Percentiles rank a stretch among this genome's conserved stretches.
These are phyloP conservation scores for Thalassarche chlororhynchos DNA, from an alignment of 2,113 vertebrate genomes.

Conservation along the genomic window DNA sequence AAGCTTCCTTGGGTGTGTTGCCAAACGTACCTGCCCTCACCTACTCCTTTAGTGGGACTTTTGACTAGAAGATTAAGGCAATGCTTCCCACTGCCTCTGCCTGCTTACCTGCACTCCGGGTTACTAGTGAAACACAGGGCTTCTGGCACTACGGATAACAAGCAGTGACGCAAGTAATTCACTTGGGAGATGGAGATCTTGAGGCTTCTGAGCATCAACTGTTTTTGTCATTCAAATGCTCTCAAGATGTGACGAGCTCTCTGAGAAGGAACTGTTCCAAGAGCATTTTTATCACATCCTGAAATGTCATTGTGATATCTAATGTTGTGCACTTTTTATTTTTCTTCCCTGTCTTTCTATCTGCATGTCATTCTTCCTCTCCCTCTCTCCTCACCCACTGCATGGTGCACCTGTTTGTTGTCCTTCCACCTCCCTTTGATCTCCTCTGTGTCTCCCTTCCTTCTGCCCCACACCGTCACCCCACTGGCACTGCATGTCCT, in stretches of 20 bases:
- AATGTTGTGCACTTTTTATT: constrained; percentile 84
- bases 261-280: constrained; percentile 59
- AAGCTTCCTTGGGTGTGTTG: constrained; percentile 32
- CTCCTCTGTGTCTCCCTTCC: not conserved
- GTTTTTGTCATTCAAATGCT: constrained; percentile 41
- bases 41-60: constrained; percentile 21
- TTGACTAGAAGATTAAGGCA: not conserved
- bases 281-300: constrained; percentile 67
- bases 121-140: constrained; percentile 26
- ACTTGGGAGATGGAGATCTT: constrained; percentile 25
- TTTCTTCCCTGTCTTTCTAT: constrained; percentile 66
- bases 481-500: constrained; percentile 73
- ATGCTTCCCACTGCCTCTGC: constrained; percentile 57
- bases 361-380: constrained; percentile 72
- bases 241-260: constrained; percentile 33
- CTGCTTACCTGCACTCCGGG: constrained; percentile 68
- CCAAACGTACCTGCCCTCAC: constrained; percentile 10
- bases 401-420: constrained; percentile 78
- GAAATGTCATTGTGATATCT: constrained; percentile 74
- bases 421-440: constrained; percentile 14
- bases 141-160: not conserved
- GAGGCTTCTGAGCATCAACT: constrained; percentile 32
- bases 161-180: constrained; percentile 18
- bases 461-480: constrained; percentile 50
- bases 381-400: constrained; percentile 73